Conservation (phyloP, 1,140 invertebrate species). For the Ruditapes philippinarum region DNA sequence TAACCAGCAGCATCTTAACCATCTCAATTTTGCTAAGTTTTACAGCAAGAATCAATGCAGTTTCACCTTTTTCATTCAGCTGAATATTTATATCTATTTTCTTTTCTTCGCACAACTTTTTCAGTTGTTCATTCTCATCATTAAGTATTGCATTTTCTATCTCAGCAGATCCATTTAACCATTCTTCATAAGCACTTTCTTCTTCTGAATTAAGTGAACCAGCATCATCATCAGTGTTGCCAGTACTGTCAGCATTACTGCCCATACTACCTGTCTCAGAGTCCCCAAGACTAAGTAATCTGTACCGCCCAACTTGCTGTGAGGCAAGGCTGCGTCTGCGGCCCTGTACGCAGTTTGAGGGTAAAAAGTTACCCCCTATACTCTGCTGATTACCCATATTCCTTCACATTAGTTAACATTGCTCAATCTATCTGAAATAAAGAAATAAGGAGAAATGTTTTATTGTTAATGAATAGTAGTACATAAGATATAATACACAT, state of each 20-base stretch:
- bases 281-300: conserved; percentile 48
- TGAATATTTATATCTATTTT: conserved; percentile 72
- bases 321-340: neutral
- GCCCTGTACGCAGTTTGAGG: conserved; percentile 46
- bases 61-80: conserved; percentile 74
- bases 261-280: conserved; percentile 45
- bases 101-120: conserved; percentile 50
- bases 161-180: conserved; percentile 48
- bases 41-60: conserved; percentile 75
- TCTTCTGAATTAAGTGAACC: conserved; percentile 51
- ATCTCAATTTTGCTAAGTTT: conserved; percentile 72
- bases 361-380: conserved; percentile 9
- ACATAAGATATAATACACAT: no score
- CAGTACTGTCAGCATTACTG: conserved; percentile 13
- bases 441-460: neutral
- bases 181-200: conserved; percentile 32
- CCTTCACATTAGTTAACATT: neutral
- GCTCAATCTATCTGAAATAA: neutral
- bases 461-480: no score
- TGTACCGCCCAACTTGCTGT: conserved; percentile 38
- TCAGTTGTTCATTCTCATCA: conserved; percentile 50
- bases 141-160: conserved; percentile 61
- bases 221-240: conserved; percentile 56
- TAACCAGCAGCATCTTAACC: conserved; percentile 71
- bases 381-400: conserved; percentile 62